Percentiles rank a stretch among this genome's conserved stretches.
Conservation (phyloP, 2,888 invertebrate genomes). For the Nomada hirtipes region DNA sequence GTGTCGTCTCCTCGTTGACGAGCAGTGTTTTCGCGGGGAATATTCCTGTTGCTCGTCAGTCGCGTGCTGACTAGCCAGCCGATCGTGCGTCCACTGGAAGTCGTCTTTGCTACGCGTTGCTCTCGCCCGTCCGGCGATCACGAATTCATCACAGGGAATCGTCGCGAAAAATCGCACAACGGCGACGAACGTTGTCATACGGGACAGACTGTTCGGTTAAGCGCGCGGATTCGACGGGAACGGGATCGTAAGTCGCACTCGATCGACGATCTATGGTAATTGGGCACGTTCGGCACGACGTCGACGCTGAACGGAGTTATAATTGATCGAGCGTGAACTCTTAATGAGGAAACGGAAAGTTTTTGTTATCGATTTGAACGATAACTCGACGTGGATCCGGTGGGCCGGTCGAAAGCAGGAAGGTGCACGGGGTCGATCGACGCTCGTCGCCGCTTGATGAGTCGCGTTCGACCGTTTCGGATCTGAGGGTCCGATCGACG, state of each 20-base stretch:
- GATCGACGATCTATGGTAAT: background rate
- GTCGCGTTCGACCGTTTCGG: constrained; percentile 42
- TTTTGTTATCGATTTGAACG: constrained; percentile 42
- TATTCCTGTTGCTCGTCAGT: constrained; percentile 67
- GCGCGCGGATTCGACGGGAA: no score
- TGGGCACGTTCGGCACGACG: background rate
- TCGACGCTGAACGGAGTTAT: background rate
- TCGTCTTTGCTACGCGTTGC: background rate
- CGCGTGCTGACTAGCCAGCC: constrained; percentile 75
- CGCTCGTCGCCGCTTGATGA: constrained; percentile 42
- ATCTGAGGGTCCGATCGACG: constrained; percentile 58
- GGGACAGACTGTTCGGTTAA: background rate
- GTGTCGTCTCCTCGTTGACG: constrained; percentile 61
- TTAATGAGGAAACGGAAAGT: constrained; percentile 23
- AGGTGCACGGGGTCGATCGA: constrained; percentile 30
- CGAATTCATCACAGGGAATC: constrained; percentile 54
- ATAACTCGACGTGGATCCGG: constrained; percentile 16
- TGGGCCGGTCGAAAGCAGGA: constrained; percentile 8
- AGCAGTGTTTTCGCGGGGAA: constrained; percentile 38
- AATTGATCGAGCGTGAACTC: constrained; percentile 10
- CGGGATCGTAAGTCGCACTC: no score
- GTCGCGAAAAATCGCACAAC: background rate
- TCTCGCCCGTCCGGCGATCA: constrained; percentile 1
- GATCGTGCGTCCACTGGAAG: constrained; percentile 57
- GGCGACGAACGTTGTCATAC: background rate